A percentile compares a stretch with the other conserved stretches of the same genome.
phyloP scores from a whole-genome alignment of 2,888 invertebrate species.

The Trileptium ribeirensis region DNA sequence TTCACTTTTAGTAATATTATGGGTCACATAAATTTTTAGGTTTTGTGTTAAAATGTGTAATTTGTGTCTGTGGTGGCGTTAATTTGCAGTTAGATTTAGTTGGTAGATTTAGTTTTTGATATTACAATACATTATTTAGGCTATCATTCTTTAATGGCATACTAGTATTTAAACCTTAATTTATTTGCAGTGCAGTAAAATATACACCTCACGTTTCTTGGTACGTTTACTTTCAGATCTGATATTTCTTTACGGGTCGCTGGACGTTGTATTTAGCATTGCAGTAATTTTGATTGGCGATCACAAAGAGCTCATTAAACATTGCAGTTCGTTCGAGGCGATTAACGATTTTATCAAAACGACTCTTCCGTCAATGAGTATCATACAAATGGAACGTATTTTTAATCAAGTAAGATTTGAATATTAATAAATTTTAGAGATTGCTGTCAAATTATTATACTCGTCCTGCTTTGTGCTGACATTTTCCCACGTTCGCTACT shows the following conservation, averaged over 20 bases:
- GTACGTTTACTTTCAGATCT: slow-evolving; percentile 70
- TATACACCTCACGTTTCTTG: no score
- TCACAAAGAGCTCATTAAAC: slow-evolving; percentile 73
- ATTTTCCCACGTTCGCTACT: no score
- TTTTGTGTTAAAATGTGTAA: no score
- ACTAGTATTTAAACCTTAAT: no score
- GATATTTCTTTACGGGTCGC: slow-evolving; percentile 73
- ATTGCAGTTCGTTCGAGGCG: slow-evolving; percentile 81
- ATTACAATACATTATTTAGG: no score
- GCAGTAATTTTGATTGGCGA: slow-evolving; percentile 74
- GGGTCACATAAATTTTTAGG: no score
- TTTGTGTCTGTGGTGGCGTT: no score
- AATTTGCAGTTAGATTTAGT: no score
- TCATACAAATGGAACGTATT: slow-evolving; percentile 65
- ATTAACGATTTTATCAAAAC: slow-evolving; percentile 86
- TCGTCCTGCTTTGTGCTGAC: slow-evolving; percentile 3
- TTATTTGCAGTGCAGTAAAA: no score
- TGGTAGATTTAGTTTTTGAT: no score
- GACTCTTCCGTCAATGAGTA: slow-evolving; percentile 57
- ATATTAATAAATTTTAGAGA: background rate
- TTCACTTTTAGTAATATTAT: no score
- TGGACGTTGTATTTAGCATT: slow-evolving; percentile 81
- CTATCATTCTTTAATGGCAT: no score
- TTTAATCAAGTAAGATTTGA: slow-evolving; percentile 66
- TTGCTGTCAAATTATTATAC: background rate